These are phyloP conservation scores for Cochlearius cochlearius DNA, from an alignment of 2,113 vertebrate genomes.

Conservation along the genomic window DNA sequence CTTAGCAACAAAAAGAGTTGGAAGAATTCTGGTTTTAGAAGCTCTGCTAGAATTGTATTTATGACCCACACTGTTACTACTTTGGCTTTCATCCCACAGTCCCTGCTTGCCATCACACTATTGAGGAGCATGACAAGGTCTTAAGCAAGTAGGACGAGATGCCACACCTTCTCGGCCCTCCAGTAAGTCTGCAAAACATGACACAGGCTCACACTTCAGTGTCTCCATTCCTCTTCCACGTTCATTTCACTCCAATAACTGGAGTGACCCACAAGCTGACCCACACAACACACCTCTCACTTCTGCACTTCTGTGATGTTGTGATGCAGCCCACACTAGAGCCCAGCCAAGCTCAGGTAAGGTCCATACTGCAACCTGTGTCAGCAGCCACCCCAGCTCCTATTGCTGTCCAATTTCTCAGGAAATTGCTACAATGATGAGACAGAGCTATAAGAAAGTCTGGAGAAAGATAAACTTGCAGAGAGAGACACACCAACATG, in stretches of 20 bases:
- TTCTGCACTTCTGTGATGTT: not conserved
- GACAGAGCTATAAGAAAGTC: not conserved
- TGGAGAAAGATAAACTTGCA: not conserved
- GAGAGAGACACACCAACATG: no score
- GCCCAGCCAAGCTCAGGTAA: not conserved
- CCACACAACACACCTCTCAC: not conserved
- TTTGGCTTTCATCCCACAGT: not conserved
- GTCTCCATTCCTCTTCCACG: not conserved
- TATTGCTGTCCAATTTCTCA: not conserved
- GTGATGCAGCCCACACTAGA: not conserved
- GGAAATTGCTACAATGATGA: not conserved
- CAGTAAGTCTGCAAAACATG: not conserved
- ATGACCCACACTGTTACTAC: not conserved
- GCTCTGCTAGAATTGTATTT: not conserved
- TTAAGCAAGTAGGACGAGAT: not conserved
- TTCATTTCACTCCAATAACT: not conserved
- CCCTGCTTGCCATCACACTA: not conserved
- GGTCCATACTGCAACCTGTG: not conserved
- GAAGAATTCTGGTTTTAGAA: not conserved
- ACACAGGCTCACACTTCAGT: not conserved
- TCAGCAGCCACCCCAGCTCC: not conserved
- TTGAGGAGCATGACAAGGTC: not conserved
- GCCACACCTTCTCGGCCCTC: not conserved
- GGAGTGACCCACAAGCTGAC: accelerated
- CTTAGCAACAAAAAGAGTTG: not conserved